Evolutionary conservation across 2,797 vertebrate species (phyloP), one percentile per base, ranked within the genome.

Genomic region (Aratinga solstitialis): DNA sequence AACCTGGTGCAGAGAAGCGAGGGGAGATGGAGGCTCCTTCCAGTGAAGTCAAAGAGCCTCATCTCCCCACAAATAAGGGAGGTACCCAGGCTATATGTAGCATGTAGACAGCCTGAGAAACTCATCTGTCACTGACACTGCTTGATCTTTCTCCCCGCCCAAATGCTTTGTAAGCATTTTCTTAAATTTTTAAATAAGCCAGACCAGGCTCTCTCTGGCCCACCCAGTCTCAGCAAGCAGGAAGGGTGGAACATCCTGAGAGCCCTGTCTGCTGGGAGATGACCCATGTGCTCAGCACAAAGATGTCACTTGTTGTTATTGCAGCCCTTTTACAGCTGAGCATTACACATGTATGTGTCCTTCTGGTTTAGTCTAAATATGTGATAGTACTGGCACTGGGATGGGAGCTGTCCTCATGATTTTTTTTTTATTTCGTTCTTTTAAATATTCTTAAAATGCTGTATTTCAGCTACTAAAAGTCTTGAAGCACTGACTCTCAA

Each of bases 201-300:
- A 76, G 43, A 73, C 12, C 36, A 74, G 74, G 47, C 16, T 59
- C 20, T 2, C 18, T 56, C 36, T 2, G 19, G n/a, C 58, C 61
- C 91, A 94, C 72, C 68, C 84, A 85, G 68, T 56, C 50, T 87
- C 68, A 94, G 32, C 43, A 72, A 80, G 30, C 73, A 82, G 82
- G 58, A 79, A 91, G 56, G 61, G 34, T 74, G 90, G 75, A 87
- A 68, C 43, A 51, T 83, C n/a, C n/a, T 2, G 3, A 85, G 56
- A 89, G 56, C 62, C 5, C 43, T 79, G 54, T 43, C 66, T 90
- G 27, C 43, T 47, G 32, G 26, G 43, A 73, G 7, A 77, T 83
- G 47, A 67, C 42, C n/a, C 16, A 21, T 51, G 32, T 65, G 40
- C 58, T 93, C 48, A 67, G 47, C 26, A 56, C 56, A 53, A 80